Percentiles rank a stretch among this genome's conserved stretches.
phyloP scores from a whole-genome alignment of 2,888 invertebrate species.

The Drosophila anomalata region DNA sequence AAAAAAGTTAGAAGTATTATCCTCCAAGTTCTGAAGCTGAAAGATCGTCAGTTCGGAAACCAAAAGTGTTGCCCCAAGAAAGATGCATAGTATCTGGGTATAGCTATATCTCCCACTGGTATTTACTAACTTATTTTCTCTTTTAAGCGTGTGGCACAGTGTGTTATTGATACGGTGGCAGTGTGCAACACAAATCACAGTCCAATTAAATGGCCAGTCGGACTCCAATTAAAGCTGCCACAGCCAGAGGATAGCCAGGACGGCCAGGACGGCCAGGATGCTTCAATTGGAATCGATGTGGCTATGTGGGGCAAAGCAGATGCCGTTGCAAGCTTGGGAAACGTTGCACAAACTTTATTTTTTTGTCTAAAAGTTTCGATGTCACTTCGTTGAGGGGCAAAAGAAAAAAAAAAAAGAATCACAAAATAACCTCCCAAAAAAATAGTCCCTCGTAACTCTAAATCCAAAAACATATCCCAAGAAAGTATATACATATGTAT shows the following conservation, averaged over 20 bases:
- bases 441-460: background rate
- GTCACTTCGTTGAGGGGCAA: slow-evolving; percentile 50
- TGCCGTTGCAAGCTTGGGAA: slow-evolving; percentile 38
- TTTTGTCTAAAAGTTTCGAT: slow-evolving; percentile 60
- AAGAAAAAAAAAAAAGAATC: slow-evolving; percentile 34
- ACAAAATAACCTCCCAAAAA: background rate
- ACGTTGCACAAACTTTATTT: slow-evolving; percentile 53
- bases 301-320: background rate
- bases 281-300: slow-evolving; percentile 20
- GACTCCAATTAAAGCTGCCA: slow-evolving; percentile 67
- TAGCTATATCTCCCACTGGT: background rate
- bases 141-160: slow-evolving; percentile 26
- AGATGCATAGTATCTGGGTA: background rate
- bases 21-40: background rate
- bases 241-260: slow-evolving; percentile 26
- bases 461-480: background rate
- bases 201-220: slow-evolving; percentile 72
- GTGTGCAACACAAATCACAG: slow-evolving; percentile 69
- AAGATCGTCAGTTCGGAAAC: background rate
- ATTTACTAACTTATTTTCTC: background rate
- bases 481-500: background rate
- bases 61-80: background rate
- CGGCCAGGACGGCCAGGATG: slow-evolving; percentile 1
- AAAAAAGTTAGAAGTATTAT: too few relatives aligned
- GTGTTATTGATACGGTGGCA: slow-evolving; percentile 67